Percentiles rank a stretch among this genome's conserved stretches.
phyloP scores from a whole-genome alignment of 1,140 invertebrate species.

The Zelostemma sp. region DNA sequence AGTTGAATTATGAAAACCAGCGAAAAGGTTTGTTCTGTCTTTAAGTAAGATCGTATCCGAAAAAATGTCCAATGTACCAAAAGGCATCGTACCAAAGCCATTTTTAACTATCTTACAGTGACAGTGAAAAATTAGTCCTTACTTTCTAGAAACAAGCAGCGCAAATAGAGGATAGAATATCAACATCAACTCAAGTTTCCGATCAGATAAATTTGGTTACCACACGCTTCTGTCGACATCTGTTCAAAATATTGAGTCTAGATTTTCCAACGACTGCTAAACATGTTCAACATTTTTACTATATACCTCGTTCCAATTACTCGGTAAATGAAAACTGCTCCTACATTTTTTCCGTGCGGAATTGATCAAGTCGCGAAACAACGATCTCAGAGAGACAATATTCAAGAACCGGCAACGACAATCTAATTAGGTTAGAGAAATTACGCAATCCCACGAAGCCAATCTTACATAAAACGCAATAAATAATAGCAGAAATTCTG shows the following conservation, averaged over 20 bases:
- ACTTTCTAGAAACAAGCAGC: not conserved
- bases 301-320: not conserved
- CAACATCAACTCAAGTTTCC: not conserved
- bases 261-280: not conserved
- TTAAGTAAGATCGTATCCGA: no score
- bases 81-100: not conserved
- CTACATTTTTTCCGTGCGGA: not conserved
- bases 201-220: constrained; percentile 1
- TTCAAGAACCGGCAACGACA: constrained; percentile 1
- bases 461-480: constrained; percentile 8
- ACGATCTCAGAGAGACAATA: not conserved
- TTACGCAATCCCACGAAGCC: constrained; percentile 1
- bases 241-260: not conserved
- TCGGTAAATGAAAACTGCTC: not conserved
- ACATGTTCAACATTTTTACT: not conserved
- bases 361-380: not conserved
- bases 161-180: not conserved
- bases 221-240: not conserved
- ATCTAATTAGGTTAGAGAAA: not conserved
- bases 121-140: not conserved
- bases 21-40: no score
- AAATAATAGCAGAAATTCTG: constrained; percentile 8
- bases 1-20: no score
- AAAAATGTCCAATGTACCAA: not conserved
- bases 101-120: not conserved